These are phyloP conservation scores for Mormoops blainvillei DNA, from an alignment of 2,113 vertebrate genomes.

Conservation along the genomic window DNA sequence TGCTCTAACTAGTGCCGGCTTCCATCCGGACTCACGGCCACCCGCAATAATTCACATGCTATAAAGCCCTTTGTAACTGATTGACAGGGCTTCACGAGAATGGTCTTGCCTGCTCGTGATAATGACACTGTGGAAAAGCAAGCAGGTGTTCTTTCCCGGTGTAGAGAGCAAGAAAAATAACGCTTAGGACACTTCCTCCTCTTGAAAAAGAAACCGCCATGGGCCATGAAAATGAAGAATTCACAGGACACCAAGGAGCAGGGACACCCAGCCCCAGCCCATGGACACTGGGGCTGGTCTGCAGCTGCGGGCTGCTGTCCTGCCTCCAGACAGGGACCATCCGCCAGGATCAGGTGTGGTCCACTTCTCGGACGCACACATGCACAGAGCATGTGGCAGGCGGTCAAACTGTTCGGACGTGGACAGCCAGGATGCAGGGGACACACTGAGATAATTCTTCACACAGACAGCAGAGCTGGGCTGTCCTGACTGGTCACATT, in stretches of 20 bases:
- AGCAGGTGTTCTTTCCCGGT: background rate
- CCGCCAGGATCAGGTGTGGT: background rate
- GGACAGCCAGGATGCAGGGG: background rate
- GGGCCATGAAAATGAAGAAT: background rate
- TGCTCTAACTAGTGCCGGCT: background rate
- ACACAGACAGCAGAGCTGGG: background rate
- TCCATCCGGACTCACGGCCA: background rate
- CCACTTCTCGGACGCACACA: background rate
- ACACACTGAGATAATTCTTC: background rate
- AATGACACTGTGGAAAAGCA: background rate
- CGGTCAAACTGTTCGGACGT: background rate
- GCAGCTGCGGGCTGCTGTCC: background rate
- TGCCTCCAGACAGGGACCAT: background rate
- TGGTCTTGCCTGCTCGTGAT: constrained; percentile 3
- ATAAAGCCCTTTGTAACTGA: no score
- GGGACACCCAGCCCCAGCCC: background rate
- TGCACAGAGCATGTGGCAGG: background rate
- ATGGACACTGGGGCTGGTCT: no score
- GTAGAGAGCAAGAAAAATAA: background rate
- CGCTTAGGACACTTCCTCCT: background rate
- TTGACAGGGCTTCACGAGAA: no score
- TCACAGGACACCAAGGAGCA: background rate
- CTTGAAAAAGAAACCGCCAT: no score
- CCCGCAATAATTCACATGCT: no score
- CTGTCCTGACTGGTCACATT: background rate